Conservation (phyloP, 2,888 invertebrate species). For the Hemistola chrysoprasaria region DNA sequence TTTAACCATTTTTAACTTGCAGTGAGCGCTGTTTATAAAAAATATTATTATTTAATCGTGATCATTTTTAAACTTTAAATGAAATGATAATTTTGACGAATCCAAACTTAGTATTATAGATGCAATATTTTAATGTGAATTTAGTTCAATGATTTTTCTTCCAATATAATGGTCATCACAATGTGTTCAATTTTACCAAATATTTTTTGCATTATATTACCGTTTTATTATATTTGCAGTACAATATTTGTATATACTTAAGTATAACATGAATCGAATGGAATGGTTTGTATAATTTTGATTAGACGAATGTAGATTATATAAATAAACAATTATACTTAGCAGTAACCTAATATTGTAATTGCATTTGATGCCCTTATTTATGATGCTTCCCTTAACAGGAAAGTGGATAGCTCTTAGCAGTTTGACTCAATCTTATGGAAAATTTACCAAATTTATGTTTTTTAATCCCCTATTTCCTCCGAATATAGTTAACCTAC, state of each 20-base stretch:
- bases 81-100: too few species aligned
- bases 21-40: too few species aligned
- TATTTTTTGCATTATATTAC: constrained; percentile 59
- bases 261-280: constrained; percentile 35
- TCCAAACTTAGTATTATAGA: too few species aligned
- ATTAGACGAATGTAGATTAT: constrained; percentile 30
- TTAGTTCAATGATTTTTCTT: constrained; percentile 22
- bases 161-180: constrained; percentile 56
- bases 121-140: constrained; percentile 2
- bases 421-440: too few species aligned
- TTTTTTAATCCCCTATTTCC: too few species aligned
- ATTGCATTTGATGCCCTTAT: constrained; percentile 4
- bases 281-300: constrained; percentile 39
- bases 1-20: too few species aligned
- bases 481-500: too few species aligned
- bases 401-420: too few species aligned
- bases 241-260: constrained; percentile 52
- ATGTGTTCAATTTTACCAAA: constrained; percentile 78
- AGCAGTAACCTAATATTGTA: constrained; percentile 32
- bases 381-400: too few species aligned
- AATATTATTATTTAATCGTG: too few species aligned
- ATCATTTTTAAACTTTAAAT: too few species aligned
- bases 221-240: constrained; percentile 46
- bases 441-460: too few species aligned
- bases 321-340: constrained; percentile 1